Percentiles rank a stretch among this genome's conserved stretches.
Conservation (phyloP, 2,888 invertebrate genomes). For the Campoletis raptor region DNA sequence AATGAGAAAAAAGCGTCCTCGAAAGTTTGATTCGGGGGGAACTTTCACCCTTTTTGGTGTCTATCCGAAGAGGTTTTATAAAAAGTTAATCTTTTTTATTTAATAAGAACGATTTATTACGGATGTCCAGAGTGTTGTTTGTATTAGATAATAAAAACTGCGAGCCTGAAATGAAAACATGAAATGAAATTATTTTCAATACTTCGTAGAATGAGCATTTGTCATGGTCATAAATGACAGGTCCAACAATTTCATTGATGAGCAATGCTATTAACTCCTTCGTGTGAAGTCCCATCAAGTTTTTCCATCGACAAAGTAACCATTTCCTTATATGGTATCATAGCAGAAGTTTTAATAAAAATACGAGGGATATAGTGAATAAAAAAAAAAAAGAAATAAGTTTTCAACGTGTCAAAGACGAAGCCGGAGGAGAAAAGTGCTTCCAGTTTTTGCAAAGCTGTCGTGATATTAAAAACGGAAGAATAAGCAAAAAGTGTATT, state of each 20-base stretch:
- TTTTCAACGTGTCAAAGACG: neutral
- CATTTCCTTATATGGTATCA: neutral
- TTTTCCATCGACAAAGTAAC: neutral
- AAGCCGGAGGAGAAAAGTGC: neutral
- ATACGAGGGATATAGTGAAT: neutral
- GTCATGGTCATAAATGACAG: conserved; percentile 1
- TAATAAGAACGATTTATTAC: neutral
- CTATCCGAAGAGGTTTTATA: no score
- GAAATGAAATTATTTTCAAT: neutral
- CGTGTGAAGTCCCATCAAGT: conserved; percentile 4
- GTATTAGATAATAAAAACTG: neutral
- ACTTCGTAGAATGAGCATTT: neutral
- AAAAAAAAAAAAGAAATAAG: neutral
- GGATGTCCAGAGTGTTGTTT: neutral
- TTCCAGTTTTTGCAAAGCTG: neutral
- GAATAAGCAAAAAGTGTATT: neutral
- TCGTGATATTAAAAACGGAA: neutral
- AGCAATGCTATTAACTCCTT: neutral
- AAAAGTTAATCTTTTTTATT: no score
- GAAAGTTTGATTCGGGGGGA: no score
- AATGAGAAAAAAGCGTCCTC: no score
- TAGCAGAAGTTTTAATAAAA: neutral
- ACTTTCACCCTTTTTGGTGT: no score
- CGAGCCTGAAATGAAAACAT: neutral
- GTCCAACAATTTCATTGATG: neutral